Conservation (phyloP, 2,113 vertebrate species). For the Crotophaga sulcirostris region DNA sequence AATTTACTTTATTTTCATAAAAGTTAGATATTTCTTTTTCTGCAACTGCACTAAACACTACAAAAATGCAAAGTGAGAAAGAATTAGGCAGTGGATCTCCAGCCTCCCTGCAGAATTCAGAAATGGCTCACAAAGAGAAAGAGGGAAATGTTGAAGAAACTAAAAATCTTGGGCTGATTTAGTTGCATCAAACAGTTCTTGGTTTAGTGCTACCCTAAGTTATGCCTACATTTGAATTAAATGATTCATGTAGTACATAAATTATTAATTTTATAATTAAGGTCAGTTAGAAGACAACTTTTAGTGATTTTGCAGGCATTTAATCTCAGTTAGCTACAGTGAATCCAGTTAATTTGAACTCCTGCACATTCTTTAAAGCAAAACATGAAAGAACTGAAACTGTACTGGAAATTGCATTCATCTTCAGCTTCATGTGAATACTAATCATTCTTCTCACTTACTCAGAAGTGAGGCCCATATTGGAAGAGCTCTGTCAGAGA, state of each 20-base stretch:
- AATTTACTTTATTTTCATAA: background rate
- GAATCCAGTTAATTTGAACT: background rate
- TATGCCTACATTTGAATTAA: background rate
- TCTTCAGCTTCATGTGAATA: background rate
- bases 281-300: background rate
- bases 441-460: background rate
- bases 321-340: background rate
- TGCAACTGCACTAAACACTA: background rate
- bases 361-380: background rate
- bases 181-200: background rate
- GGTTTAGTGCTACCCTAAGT: background rate
- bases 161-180: background rate
- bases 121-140: background rate
- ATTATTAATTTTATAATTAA: background rate
- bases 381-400: background rate
- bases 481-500: background rate
- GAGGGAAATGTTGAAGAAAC: background rate
- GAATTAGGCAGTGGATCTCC: background rate
- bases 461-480: background rate
- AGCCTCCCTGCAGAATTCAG: background rate
- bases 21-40: background rate
- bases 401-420: background rate
- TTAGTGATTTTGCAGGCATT: background rate
- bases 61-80: background rate
- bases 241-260: background rate